Conservation (phyloP, 2,888 invertebrate genomes). For the Spicauda simplicius region DNA sequence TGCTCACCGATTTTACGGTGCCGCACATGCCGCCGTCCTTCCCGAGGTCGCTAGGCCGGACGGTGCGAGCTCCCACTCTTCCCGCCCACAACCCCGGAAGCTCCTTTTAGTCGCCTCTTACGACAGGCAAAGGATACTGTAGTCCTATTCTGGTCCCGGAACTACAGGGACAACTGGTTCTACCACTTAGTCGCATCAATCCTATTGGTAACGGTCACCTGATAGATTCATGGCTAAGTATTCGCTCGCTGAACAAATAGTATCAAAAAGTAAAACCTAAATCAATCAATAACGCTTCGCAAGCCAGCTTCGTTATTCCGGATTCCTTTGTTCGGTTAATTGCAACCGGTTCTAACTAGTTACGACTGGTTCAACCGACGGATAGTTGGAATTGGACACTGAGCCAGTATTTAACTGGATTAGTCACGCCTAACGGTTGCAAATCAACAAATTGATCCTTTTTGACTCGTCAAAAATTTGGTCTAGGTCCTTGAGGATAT, state of each 20-base stretch:
- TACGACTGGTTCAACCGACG: neutral
- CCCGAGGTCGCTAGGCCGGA: no score
- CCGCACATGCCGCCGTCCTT: no score
- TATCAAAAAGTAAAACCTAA: constrained; percentile 5
- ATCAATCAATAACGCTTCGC: constrained; percentile 1
- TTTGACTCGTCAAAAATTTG: neutral
- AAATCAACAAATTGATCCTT: neutral
- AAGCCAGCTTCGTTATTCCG: constrained; percentile 10
- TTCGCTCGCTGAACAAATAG: neutral
- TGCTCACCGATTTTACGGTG: no score
- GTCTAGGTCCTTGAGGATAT: neutral
- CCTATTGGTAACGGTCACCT: no score
- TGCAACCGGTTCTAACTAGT: constrained; percentile 16
- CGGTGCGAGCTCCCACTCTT: no score
- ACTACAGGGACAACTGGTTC: no score
- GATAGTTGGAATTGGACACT: neutral
- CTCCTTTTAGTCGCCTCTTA: no score
- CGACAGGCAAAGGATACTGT: no score
- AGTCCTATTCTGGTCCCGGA: no score
- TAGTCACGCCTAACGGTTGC: neutral
- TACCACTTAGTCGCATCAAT: no score
- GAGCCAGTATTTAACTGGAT: neutral
- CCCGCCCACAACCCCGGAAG: no score
- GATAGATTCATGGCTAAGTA: neutral
- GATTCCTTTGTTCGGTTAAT: constrained; percentile 23